Conservation (phyloP, 2,113 vertebrate species). For the Irena cyanogastra region DNA sequence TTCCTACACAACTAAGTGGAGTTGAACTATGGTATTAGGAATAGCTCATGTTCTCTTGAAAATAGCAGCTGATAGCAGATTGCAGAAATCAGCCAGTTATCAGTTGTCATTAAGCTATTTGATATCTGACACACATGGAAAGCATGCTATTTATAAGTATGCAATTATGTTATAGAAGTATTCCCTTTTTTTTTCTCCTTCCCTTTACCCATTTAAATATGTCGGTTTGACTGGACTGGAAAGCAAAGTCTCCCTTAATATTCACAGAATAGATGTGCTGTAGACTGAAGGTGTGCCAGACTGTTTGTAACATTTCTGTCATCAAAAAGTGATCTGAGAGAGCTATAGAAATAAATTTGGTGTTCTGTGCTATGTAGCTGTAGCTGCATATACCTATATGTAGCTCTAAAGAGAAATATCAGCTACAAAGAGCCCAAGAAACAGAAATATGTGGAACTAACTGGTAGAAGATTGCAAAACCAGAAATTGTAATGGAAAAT, state of each 20-base stretch:
- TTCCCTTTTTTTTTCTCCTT: not conserved
- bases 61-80: constrained; percentile 68
- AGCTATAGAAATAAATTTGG: not conserved
- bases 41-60: constrained; percentile 63
- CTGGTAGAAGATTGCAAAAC: not conserved
- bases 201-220: not conserved
- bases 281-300: not conserved
- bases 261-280: not conserved
- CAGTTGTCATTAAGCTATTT: constrained; percentile 56
- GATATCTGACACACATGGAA: constrained; percentile 41
- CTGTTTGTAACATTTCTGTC: not conserved
- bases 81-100: constrained; percentile 68
- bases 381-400: too few relatives aligned
- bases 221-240: not conserved
- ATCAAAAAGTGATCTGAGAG: not conserved
- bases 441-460: not conserved
- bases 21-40: constrained; percentile 30
- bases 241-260: not conserved
- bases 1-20: constrained; percentile 57
- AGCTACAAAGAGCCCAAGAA: not conserved
- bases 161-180: constrained; percentile 1
- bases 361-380: not conserved
- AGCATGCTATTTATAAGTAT: constrained; percentile 35
- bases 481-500: not conserved
- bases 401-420: not conserved